Percentiles rank a stretch among this genome's conserved stretches.
Evolutionary conservation across 2,113 vertebrate species (phyloP).

Genomic region (Pseudopodoces humilis): DNA sequence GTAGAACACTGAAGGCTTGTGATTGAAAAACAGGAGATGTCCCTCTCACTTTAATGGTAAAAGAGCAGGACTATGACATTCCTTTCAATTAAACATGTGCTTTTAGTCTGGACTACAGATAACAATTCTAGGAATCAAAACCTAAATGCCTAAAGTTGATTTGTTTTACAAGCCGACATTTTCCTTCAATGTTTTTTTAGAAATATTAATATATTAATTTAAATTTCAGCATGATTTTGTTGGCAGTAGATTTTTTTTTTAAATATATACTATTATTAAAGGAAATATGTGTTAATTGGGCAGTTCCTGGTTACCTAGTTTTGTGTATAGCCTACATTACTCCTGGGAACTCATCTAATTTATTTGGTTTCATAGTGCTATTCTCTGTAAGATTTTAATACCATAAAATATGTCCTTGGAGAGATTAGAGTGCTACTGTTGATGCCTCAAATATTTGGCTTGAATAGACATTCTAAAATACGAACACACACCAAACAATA

Average conservation of each 20-base stretch:
- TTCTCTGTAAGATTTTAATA: neutral
- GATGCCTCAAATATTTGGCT: constrained; percentile 17
- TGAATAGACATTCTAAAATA: neutral
- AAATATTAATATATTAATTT: neutral
- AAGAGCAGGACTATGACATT: neutral
- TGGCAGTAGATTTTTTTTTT: neutral
- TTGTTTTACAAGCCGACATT: neutral
- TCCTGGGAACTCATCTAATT: neutral
- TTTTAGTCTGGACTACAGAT: neutral
- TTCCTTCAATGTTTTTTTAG: neutral
- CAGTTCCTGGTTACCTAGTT: neutral
- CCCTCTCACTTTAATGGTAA: neutral
- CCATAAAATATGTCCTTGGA: constrained; percentile 13
- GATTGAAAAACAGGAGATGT: neutral
- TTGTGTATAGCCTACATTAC: neutral
- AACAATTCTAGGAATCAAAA: neutral
- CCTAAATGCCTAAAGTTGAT: neutral
- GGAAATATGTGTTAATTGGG: neutral
- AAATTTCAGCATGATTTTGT: neutral
- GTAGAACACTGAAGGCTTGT: neutral
- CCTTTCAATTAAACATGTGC: neutral
- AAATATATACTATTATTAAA: neutral
- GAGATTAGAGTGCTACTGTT: constrained; percentile 1
- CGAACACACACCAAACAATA: constrained; percentile 24
- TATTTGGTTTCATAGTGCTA: neutral